Base-by-base conservation (phyloP, 2,797 vertebrate genomes). In the Heliangelus exortis region DNA sequence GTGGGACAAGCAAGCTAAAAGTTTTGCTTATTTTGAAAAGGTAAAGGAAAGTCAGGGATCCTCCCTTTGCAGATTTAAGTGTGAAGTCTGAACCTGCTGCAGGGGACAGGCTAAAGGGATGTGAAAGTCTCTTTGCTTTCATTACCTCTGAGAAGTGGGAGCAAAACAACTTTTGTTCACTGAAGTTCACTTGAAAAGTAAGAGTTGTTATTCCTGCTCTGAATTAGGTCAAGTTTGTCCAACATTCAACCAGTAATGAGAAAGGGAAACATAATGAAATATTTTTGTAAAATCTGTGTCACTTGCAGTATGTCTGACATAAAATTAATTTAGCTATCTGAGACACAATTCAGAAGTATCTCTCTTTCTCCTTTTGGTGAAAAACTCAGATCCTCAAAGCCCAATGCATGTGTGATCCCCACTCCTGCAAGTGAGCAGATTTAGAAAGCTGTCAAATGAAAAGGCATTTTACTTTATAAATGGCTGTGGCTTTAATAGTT, bases 321-420 rank as follows among this genome's bases (percentile, higher is more conserved):
- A 20, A 71, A 77, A 23, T 61, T 19, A 63, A 31, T 58, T 36
- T n/a, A 20, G 10, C 63, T 84, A 33, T 51, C 51, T 43, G 36
- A 71, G 34, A 26, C 29, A 82, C 22, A 54, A 20, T 65, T 86
- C 15, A 2, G 25, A 83, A 72, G 59, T 1, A 26, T 28, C 58
- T 54, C 36, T 59, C 21, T 4, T 47, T 74, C 61, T 83, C 48
- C 25, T 61, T 88, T 10, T 34, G 26, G 21, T 39, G 51, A 58
- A 68, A 91, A 73, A 80, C 22, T 34, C 2, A 1, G 39, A 62
- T 16, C 45, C 31, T 39, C 2, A 4, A 41, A 84, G 45, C 45
- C 41, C n/a, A 26, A 2, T 22, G 26, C 10, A 26, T 0, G 0
- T 26, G 63, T 4, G 7, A 63, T 68, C 21, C 10, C 12, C 55